These are phyloP conservation scores for Branchinecta lindahli DNA, from an alignment of 1,140 invertebrate species.

Conservation along the genomic window DNA sequence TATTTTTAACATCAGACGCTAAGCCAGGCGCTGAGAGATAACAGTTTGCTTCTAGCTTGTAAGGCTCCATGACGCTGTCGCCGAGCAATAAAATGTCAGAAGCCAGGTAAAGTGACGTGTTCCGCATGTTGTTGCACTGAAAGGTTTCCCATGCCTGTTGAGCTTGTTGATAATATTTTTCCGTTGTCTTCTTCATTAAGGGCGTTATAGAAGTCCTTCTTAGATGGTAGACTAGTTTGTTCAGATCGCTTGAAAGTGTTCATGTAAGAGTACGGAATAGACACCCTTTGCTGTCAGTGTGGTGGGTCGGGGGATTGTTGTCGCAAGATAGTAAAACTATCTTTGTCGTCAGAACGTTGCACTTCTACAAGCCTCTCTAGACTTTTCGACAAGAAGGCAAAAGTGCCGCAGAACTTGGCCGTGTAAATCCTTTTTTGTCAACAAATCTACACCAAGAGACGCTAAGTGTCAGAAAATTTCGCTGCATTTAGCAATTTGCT, in stretches of 20 bases:
- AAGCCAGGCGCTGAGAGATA: not conserved
- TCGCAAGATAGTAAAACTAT: not conserved
- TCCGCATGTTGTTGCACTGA: not conserved
- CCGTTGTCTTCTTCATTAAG: not conserved
- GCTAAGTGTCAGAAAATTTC: not conserved
- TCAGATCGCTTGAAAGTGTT: not conserved
- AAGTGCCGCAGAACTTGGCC: not conserved
- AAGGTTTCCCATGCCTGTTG: not conserved
- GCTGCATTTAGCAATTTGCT: not conserved
- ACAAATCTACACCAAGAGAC: not conserved
- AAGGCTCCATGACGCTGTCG: not conserved
- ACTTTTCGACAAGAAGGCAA: not conserved
- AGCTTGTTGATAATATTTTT: not conserved
- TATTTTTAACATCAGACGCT: not conserved
- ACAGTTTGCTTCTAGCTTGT: not conserved
- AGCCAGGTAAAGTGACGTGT: conserved; percentile 1
- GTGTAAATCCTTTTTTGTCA: conserved; percentile 9
- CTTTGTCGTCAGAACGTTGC: not conserved
- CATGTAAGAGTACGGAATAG: conserved; percentile 1
- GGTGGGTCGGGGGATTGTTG: not conserved
- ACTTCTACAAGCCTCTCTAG: not conserved
- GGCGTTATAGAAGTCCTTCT: not conserved
- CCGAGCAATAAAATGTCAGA: not conserved
- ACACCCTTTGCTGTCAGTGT: not conserved
- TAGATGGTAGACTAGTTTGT: not conserved